Evolutionary conservation across 2,797 vertebrate species (phyloP).

Genomic region (Apogon talboti): DNA sequence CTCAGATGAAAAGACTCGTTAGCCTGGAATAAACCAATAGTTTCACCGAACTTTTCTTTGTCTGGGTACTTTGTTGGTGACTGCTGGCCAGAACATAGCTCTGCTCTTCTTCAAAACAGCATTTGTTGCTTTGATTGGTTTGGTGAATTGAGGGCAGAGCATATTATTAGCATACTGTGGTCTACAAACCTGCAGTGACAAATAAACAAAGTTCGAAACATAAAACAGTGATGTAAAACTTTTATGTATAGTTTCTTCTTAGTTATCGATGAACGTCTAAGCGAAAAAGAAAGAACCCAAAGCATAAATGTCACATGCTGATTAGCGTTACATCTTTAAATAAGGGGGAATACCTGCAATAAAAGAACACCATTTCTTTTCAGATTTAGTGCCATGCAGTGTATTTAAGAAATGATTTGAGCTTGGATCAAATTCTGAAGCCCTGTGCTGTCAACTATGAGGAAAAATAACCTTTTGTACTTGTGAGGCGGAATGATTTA

Average conservation of each 20-base stretch:
- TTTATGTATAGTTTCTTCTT: too few relatives aligned
- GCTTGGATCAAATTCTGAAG: neutral
- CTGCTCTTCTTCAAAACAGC: neutral
- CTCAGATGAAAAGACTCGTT: neutral
- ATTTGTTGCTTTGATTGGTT: neutral
- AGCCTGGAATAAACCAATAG: neutral
- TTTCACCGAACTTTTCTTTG: neutral
- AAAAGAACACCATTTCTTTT: neutral
- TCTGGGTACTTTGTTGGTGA: neutral
- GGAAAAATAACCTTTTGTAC: neutral
- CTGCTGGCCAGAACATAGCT: neutral
- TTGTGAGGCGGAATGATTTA: conserved; percentile 10
- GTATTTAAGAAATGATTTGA: neutral
- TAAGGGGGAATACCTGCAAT: neutral
- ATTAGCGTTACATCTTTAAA: too few relatives aligned
- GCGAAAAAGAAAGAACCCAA: neutral
- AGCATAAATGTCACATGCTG: neutral
- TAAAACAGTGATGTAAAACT: too few relatives aligned
- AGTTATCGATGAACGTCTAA: neutral
- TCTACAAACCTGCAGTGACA: neutral
- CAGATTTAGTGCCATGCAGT: neutral
- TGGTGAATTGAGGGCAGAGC: neutral
- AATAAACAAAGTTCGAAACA: too few relatives aligned
- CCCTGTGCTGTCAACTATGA: neutral
- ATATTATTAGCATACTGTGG: conserved; percentile 1